Conservation (phyloP, 2,888 invertebrate species). For the Teinopalpus imperialis region DNA sequence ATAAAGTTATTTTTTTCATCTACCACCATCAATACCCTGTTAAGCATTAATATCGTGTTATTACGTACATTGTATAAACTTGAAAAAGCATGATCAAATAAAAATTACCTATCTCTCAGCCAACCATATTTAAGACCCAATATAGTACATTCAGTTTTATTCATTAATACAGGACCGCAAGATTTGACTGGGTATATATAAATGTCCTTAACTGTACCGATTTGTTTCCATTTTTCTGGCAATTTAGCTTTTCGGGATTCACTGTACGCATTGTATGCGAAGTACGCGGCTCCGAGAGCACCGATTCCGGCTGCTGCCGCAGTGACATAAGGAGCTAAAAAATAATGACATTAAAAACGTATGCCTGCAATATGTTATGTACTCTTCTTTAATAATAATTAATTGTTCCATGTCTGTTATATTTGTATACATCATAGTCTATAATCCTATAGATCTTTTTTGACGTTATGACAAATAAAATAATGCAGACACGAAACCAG, state of each 20-base stretch:
- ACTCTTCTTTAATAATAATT: too few species aligned
- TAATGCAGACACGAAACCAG: too few species aligned
- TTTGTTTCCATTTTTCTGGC: constrained; percentile 79
- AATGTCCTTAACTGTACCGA: constrained; percentile 80
- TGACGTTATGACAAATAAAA: too few species aligned
- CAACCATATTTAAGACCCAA: constrained; percentile 79
- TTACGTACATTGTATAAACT: too few species aligned
- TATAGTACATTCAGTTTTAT: constrained; percentile 72
- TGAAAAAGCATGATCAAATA: too few species aligned
- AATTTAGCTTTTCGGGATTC: constrained; percentile 41
- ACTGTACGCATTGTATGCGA: constrained; percentile 50
- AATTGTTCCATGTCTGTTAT: too few species aligned
- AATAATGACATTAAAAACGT: too few species aligned
- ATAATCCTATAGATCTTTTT: too few species aligned
- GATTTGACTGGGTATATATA: constrained; percentile 83
- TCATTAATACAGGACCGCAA: constrained; percentile 71
- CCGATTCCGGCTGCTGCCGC: constrained; percentile 52
- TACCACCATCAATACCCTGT: constrained; percentile 81
- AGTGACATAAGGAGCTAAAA: constrained; percentile 46
- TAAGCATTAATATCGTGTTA: too few species aligned
- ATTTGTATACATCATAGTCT: too few species aligned
- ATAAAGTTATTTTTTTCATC: constrained; percentile 80
- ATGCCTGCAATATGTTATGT: too few species aligned
- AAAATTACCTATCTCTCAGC: constrained; percentile 78
- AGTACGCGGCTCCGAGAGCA: constrained; percentile 54